A percentile compares a stretch with the other conserved stretches of the same genome.
These are phyloP conservation scores for Ispidina lecontei DNA, from an alignment of 2,797 vertebrate species.

Conservation along the genomic window DNA sequence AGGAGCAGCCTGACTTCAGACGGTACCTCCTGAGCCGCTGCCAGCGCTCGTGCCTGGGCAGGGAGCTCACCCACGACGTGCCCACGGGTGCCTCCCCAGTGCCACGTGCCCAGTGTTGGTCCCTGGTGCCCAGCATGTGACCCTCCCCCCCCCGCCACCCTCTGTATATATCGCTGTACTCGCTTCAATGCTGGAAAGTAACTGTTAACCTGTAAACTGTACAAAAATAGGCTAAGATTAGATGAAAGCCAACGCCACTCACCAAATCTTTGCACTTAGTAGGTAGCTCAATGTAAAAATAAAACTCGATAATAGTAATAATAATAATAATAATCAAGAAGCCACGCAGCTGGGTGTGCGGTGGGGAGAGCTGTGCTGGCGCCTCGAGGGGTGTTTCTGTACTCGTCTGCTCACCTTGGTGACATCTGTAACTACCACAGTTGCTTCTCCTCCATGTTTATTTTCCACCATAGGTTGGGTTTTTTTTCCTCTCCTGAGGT, in stretches of 20 bases:
- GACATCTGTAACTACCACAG: slow-evolving; percentile 51
- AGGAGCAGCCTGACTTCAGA: neutral
- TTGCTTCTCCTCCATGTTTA: slow-evolving; percentile 47
- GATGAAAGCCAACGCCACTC: slow-evolving; percentile 70
- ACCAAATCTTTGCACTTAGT: slow-evolving; percentile 79
- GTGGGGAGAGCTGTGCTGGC: slow-evolving; percentile 24
- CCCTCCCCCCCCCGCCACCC: neutral
- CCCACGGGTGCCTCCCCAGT: neutral
- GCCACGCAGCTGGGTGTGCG: slow-evolving; percentile 60
- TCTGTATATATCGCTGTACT: slow-evolving; percentile 76
- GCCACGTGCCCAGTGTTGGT: neutral
- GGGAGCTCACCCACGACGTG: neutral
- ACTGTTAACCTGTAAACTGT: slow-evolving; percentile 78
- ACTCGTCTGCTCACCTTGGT: slow-evolving; percentile 52
- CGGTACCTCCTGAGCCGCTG: neutral
- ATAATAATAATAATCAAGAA: neutral
- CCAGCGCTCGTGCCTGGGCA: rapidly evolving
- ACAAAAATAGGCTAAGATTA: slow-evolving; percentile 70
- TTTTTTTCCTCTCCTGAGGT: neutral
- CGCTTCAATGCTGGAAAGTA: slow-evolving; percentile 75
- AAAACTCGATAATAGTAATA: slow-evolving; percentile 26
- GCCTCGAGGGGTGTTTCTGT: slow-evolving; percentile 61
- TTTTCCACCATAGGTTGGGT: neutral
- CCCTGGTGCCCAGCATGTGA: neutral
- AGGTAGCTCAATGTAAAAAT: slow-evolving; percentile 77